Evolutionary conservation across 1,140 invertebrate species (phyloP).

Genomic region (Macrocentrus cingulum): DNA sequence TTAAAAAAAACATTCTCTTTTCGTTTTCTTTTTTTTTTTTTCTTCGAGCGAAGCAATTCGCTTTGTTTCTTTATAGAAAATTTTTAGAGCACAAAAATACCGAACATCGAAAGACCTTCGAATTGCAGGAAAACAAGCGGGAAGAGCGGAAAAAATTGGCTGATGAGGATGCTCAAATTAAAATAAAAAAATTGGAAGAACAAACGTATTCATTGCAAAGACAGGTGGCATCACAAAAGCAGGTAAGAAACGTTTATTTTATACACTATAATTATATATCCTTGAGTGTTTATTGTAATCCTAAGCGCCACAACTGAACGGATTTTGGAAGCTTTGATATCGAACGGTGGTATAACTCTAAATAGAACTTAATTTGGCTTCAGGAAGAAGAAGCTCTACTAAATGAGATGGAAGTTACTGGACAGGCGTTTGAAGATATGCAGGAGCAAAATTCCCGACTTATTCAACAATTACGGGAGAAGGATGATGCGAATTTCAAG

Average conservation of each 20-base stretch:
- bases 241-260: conserved; percentile 54
- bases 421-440: conserved; percentile 99
- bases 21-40: conserved; percentile 6
- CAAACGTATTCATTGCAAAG: conserved; percentile 82
- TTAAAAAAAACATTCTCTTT: conserved; percentile 1
- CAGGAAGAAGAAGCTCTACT: conserved; percentile 95
- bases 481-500: conserved; percentile 99
- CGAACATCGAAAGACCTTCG: conserved; percentile 33
- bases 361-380: conserved; percentile 56
- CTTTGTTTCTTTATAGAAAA: conserved; percentile 9
- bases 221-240: conserved; percentile 82
- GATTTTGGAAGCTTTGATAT: too few relatives aligned
- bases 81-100: conserved; percentile 25
- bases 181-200: conserved; percentile 94
- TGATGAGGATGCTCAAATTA: conserved; percentile 91
- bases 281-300: too few relatives aligned
- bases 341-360: conserved; percentile 54
- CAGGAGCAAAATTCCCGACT: conserved; percentile 97
- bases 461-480: conserved; percentile 94
- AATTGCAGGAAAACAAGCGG: conserved; percentile 80
- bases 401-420: conserved; percentile 99
- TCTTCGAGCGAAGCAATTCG: conserved; percentile 16
- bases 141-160: conserved; percentile 90
- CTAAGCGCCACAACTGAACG: too few relatives aligned
- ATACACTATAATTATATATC: too few relatives aligned